Evolutionary conservation across 2,888 invertebrate genomes (phyloP), one percentile per base, ranked within the genome.

Genomic region (Latheticus oryzae): DNA sequence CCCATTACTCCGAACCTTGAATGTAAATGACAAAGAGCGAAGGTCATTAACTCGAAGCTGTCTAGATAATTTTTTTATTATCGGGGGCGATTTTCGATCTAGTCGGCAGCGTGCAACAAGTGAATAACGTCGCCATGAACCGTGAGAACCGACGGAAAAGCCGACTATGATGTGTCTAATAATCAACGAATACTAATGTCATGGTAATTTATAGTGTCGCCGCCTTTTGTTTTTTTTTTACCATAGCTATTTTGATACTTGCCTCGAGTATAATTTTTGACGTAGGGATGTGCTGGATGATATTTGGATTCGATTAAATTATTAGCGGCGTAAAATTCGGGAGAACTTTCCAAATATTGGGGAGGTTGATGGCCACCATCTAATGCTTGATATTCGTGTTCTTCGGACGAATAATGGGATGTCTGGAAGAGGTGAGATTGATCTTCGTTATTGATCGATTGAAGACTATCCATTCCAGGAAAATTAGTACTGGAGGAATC

Each of bases 191-290:
- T 45, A 45, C 45, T 45, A 32, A 45, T 30, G 17, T 11, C 28
- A n/a, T n/a, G n/a, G n/a, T n/a, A n/a, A n/a, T n/a, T n/a, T n/a
- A n/a, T n/a, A n/a, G n/a, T n/a, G 9, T 7, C 5, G 30, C 4
- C 30, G n/a, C n/a, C n/a, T n/a, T n/a, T n/a, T n/a, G n/a, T n/a
- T n/a, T n/a, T n/a, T n/a, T n/a, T n/a, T n/a, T n/a, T n/a, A n/a
- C n/a, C n/a, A n/a, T n/a, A n/a, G n/a, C n/a, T n/a, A n/a, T n/a
- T n/a, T n/a, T 24, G 11, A 12, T 28, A 32, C 81, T 82, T 66
- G 88, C 89, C 85, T 84, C 89, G 83, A 55, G 86, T 83, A 77
- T 88, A 90, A 71, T 84, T 86, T 80, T 89, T 89, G 74, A 85
- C 85, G 76, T 87, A 87, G 61, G 84, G 82, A 55, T 76, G 76